These are phyloP conservation scores for Galbula dea DNA, from an alignment of 2,113 vertebrate species.

Conservation along the genomic window DNA sequence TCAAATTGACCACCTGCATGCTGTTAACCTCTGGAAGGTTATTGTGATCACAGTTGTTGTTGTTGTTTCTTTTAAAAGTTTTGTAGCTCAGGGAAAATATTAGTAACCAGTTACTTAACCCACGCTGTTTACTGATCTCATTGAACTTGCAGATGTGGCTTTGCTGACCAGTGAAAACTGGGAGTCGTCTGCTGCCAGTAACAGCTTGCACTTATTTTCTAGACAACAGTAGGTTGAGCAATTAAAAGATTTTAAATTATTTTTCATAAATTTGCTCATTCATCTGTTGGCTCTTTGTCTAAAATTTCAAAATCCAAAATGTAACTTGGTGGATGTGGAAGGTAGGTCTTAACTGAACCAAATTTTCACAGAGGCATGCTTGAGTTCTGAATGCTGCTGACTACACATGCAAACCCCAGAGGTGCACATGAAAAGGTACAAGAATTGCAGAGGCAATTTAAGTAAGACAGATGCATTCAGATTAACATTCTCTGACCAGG, in stretches of 20 bases:
- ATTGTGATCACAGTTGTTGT: conserved; percentile 72
- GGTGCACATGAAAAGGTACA: background rate
- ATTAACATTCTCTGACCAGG: background rate
- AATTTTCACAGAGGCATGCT: background rate
- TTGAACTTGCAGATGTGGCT: conserved; percentile 68
- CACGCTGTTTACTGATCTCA: conserved; percentile 74
- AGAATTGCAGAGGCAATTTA: background rate
- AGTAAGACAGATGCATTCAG: background rate
- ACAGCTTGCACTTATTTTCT: conserved; percentile 70
- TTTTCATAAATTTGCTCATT: conserved; percentile 13
- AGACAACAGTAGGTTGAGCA: conserved; percentile 65
- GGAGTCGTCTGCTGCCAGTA: conserved; percentile 22
- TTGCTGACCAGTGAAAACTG: conserved; percentile 56
- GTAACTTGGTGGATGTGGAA: background rate
- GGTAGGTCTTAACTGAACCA: conserved; percentile 5
- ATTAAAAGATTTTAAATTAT: background rate
- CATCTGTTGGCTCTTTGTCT: background rate
- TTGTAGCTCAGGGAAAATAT: conserved; percentile 76
- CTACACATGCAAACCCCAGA: background rate
- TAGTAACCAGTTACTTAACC: conserved; percentile 76
- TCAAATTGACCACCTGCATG: conserved; percentile 72
- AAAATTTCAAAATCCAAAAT: conserved; percentile 9
- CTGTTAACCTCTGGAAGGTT: conserved; percentile 78
- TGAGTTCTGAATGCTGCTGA: background rate
- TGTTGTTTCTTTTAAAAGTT: conserved; percentile 78